Conservation (phyloP, 2,888 invertebrate species). For the Amblyjoppa proteus region DNA sequence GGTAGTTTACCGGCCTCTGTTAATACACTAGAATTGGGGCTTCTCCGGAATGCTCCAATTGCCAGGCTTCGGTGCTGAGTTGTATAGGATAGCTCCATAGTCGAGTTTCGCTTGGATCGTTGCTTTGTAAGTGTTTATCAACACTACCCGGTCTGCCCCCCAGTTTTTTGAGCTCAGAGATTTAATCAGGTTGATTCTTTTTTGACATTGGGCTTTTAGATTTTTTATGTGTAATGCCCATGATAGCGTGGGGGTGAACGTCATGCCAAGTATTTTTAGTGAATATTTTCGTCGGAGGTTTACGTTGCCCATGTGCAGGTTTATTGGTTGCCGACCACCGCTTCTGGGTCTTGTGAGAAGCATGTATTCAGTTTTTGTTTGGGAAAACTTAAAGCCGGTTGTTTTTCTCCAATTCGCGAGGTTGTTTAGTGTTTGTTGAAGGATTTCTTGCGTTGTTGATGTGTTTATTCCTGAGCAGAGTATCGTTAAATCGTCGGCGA, state of each 20-base stretch:
- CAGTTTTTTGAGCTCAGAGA: conserved; percentile 29
- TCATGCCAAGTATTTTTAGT: conserved; percentile 58
- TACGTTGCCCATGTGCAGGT: background rate
- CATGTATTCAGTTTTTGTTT: conserved; percentile 38
- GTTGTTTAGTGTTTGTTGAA: conserved; percentile 38
- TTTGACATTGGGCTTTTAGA: conserved; percentile 35
- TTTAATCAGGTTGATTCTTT: conserved; percentile 46
- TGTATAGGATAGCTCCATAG: conserved; percentile 27
- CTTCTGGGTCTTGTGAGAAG: conserved; percentile 17
- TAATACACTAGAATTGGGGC: conserved; percentile 33
- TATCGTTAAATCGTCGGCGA: conserved; percentile 48
- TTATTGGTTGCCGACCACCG: background rate
- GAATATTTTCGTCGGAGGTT: background rate
- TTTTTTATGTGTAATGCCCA: conserved; percentile 55
- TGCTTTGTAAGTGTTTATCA: conserved; percentile 1
- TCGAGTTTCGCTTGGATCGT: background rate
- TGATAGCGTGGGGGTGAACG: conserved; percentile 54
- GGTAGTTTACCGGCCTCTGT: conserved; percentile 22
- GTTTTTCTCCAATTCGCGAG: background rate
- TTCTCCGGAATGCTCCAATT: conserved; percentile 48
- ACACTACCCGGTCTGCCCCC: conserved; percentile 31
- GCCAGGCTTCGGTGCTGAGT: conserved; percentile 34
- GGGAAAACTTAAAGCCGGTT: conserved; percentile 49
- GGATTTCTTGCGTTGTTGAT: background rate
- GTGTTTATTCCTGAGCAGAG: conserved; percentile 40